These are phyloP conservation scores for Aleiodes leptofemur DNA, from an alignment of 2,888 invertebrate species.

Conservation along the genomic window DNA sequence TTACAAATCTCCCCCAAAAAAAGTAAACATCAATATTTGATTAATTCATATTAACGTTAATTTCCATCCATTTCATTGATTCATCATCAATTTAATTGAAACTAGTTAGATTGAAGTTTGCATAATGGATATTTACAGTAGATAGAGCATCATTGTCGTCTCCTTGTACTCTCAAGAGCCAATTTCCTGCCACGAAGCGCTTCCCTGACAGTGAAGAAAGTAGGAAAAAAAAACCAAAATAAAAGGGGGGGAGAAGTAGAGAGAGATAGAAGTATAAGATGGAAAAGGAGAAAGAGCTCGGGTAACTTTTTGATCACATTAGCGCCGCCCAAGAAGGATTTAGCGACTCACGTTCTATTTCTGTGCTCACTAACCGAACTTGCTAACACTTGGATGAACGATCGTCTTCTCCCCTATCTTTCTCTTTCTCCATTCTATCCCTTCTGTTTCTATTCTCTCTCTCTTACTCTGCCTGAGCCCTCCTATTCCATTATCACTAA, in stretches of 20 bases:
- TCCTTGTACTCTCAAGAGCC: constrained; percentile 37
- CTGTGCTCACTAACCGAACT: constrained; percentile 33
- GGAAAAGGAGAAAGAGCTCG: neutral
- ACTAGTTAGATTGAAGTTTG: constrained; percentile 5
- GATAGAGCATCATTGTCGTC: constrained; percentile 9
- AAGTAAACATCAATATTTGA: neutral
- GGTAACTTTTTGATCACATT: constrained; percentile 46
- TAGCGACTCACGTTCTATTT: constrained; percentile 37
- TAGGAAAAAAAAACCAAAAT: constrained; percentile 6
- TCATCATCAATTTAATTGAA: constrained; percentile 22
- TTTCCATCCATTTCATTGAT: constrained; percentile 5
- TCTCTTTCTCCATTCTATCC: neutral
- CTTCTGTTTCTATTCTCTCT: constrained; percentile 6
- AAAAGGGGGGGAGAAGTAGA: constrained; percentile 7
- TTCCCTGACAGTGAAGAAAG: constrained; percentile 28
- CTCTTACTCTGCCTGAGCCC: constrained; percentile 18
- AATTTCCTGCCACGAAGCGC: constrained; percentile 34
- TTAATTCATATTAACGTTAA: neutral
- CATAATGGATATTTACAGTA: constrained; percentile 14
- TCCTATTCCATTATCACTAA: constrained; percentile 34
- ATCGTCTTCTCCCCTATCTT: constrained; percentile 12
- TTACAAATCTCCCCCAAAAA: neutral
- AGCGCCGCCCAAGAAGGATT: constrained; percentile 39
- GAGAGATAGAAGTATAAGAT: neutral
- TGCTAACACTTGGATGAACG: constrained; percentile 40